phyloP scores from a whole-genome alignment of 2,888 invertebrate species.

The Coleophora deauratella region DNA sequence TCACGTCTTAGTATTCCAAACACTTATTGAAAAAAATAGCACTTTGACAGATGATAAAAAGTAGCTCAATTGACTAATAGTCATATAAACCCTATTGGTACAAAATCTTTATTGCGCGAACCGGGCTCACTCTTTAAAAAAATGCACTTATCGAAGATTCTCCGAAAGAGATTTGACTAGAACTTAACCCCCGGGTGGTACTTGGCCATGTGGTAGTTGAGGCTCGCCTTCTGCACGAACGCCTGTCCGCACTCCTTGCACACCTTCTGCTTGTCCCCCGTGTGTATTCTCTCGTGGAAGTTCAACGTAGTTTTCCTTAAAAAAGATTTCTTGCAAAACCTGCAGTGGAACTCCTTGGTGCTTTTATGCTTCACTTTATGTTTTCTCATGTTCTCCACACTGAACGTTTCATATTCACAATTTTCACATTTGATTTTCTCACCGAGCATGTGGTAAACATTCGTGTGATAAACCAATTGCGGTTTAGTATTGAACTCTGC shows the following conservation, averaged over 20 bases:
- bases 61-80: no score
- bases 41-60: no score
- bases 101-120: no score
- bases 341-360: slow-evolving; percentile 55
- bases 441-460: slow-evolving; percentile 55
- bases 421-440: slow-evolving; percentile 40
- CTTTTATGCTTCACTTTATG: slow-evolving; percentile 56
- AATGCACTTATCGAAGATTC: no score
- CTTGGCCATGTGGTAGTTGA: slow-evolving; percentile 61
- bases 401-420: slow-evolving; percentile 51
- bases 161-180: slow-evolving; percentile 14
- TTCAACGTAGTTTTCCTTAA: slow-evolving; percentile 41
- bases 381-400: slow-evolving; percentile 39
- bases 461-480: slow-evolving; percentile 41
- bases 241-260: slow-evolving; percentile 52
- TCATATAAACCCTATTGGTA: no score
- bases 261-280: slow-evolving; percentile 48
- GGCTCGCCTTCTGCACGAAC: slow-evolving; percentile 60
- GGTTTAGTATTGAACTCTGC: slow-evolving; percentile 40
- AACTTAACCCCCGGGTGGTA: slow-evolving; percentile 56
- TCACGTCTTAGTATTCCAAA: no score
- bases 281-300: slow-evolving; percentile 54
- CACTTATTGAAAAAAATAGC: no score
- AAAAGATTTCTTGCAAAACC: slow-evolving; percentile 58
- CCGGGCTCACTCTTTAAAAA: no score